These are phyloP conservation scores for Diplodus puntazzo DNA, from an alignment of 2,797 vertebrate genomes.

Conservation along the genomic window DNA sequence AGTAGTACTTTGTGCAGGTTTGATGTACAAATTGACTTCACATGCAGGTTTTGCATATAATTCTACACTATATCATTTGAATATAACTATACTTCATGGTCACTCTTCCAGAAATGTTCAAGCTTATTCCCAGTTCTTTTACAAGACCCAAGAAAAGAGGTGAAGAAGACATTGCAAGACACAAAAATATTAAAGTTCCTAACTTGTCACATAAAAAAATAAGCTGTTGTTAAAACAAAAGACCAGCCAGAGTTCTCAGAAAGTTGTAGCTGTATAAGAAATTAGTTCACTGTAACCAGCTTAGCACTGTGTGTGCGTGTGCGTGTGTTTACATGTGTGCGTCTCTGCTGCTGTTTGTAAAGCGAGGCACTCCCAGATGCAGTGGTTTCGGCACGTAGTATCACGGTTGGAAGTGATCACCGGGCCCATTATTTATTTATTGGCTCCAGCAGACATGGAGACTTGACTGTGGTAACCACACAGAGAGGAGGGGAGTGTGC, in stretches of 20 bases:
- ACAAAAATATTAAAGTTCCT: constrained; percentile 15
- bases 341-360: constrained; percentile 71
- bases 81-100: not conserved
- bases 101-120: constrained; percentile 17
- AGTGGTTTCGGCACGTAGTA: constrained; percentile 77
- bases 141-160: constrained; percentile 11
- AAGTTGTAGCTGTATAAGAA: constrained; percentile 45
- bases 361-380: constrained; percentile 80
- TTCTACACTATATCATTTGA: no score
- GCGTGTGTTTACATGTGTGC: constrained; percentile 50
- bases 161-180: constrained; percentile 6
- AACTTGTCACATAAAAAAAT: constrained; percentile 14
- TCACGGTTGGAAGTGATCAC: constrained; percentile 82
- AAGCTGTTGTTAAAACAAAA: constrained; percentile 9
- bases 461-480: constrained; percentile 79
- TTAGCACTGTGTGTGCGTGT: constrained; percentile 50
- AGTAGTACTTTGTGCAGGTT: not conserved
- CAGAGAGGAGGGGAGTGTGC: constrained; percentile 64
- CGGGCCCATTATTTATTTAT: constrained; percentile 86
- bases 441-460: constrained; percentile 83
- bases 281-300: constrained; percentile 29
- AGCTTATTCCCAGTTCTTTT: constrained; percentile 19
- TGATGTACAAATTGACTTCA: not conserved
- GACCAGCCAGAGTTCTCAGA: constrained; percentile 9
- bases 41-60: not conserved